Evolutionary conservation across 1,140 invertebrate genomes (phyloP), one percentile per base, ranked within the genome.

Genomic region (Drosophila grimshawi): DNA sequence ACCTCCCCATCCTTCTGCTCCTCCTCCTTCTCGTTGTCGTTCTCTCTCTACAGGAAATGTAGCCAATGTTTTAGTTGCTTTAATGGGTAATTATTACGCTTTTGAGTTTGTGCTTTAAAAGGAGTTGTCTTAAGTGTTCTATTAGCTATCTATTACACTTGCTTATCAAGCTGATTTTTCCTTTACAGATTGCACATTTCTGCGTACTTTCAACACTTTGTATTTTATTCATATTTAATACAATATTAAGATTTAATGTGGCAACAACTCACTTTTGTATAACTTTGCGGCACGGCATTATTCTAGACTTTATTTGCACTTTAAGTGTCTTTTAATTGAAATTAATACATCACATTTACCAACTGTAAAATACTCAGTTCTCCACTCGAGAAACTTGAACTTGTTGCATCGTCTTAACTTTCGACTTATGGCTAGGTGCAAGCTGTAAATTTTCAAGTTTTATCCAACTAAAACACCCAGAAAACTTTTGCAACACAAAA

Each of bases 1-100:
- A 19, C 19, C 19, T 19, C 19, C 19, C 19, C 19, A 19, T 19
- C 19, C 19, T 19, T 19, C 19, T 19, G 19, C 19, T 19, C 19
- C 19, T 19, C 19, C 19, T 19, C 19, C 19, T 19, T 48, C 4
- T 6, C 19, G 27, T 59, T 35, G 5, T 11, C 30, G 45, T 19
- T 19, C 64, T 51, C 52, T 29, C 29, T 19, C 53, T 32, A 70
- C 82, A 86, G 82, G 82, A 86, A 88, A 88, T 82, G 82, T 76
- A 4, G 59, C 30, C 64, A 68, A 73, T 73, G 53, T 73, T 68
- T 55, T 53, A 57, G 70, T 32, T 29, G 51, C 57, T 62, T 69
- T 69, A 69, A 74, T 62, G 46, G 71, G 35, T 74, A 74, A 74
- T 74, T 69, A 74, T 63, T 51, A 56, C 11, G 33, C 43, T 37